A percentile compares a stretch with the other conserved stretches of the same genome.
Conservation (phyloP, 2,113 vertebrate genomes). For the Tiliqua scincoides region DNA sequence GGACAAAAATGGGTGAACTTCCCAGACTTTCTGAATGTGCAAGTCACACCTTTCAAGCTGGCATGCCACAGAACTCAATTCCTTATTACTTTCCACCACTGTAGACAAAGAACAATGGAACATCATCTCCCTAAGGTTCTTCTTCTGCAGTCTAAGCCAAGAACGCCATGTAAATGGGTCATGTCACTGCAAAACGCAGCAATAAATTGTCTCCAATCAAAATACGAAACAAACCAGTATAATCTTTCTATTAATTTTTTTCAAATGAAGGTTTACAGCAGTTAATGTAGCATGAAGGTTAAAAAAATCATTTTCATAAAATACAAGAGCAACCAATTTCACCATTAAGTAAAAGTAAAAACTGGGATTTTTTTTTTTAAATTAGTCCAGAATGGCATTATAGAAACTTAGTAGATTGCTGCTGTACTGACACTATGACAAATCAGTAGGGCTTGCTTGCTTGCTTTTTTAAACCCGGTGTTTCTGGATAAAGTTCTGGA, state of each 20-base stretch:
- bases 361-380: constrained; percentile 81
- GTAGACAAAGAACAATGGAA: constrained; percentile 71
- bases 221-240: constrained; percentile 82
- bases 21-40: constrained; percentile 63
- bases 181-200: constrained; percentile 77
- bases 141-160: constrained; percentile 80
- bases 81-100: constrained; percentile 71
- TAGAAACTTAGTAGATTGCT: constrained; percentile 85
- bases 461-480: constrained; percentile 89
- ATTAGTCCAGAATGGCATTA: constrained; percentile 88
- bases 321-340: constrained; percentile 96
- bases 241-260: constrained; percentile 75
- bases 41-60: constrained; percentile 60
- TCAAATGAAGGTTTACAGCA: constrained; percentile 86
- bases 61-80: constrained; percentile 58
- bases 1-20: constrained; percentile 66
- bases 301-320: constrained; percentile 97
- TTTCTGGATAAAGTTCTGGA: constrained; percentile 86
- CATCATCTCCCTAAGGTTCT: constrained; percentile 70
- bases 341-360: constrained; percentile 94
- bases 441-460: constrained; percentile 82
- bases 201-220: constrained; percentile 78
- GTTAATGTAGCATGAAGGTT: constrained; percentile 98
- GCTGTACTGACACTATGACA: constrained; percentile 92
- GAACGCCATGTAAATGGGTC: constrained; percentile 87